Evolutionary conservation across 2,888 invertebrate species (phyloP).

Genomic region (Drosophila macrospina): DNA sequence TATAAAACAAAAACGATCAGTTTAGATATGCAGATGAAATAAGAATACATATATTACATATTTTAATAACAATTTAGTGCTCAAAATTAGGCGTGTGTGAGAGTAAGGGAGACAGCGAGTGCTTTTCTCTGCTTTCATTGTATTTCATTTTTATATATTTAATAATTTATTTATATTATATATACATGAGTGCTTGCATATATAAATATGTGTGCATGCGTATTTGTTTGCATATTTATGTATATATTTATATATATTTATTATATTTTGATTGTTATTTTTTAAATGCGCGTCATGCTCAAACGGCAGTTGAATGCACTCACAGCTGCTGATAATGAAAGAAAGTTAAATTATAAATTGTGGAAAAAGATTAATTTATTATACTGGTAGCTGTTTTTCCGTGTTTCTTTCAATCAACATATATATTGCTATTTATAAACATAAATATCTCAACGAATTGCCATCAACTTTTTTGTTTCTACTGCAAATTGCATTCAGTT

Average conservation of each 20-base stretch:
- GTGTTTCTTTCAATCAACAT: background rate
- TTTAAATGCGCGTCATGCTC: conserved; percentile 54
- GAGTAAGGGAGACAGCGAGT: conserved; percentile 6
- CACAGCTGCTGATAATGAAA: conserved; percentile 58
- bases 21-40: conserved; percentile 8
- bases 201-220: background rate
- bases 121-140: conserved; percentile 9
- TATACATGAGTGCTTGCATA: background rate
- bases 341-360: conserved; percentile 15
- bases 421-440: background rate
- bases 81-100: conserved; percentile 21
- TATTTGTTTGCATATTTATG: background rate
- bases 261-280: conserved; percentile 15
- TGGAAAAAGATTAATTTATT: conserved; percentile 17
- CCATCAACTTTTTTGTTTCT: background rate
- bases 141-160: background rate
- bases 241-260: conserved; percentile 4
- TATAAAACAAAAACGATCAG: conserved; percentile 15
- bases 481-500: background rate
- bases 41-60: background rate
- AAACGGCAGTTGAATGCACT: conserved; percentile 73
- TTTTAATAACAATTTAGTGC: conserved; percentile 11
- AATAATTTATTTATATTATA: conserved; percentile 14
- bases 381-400: conserved; percentile 8
- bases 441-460: background rate